Percentiles rank a stretch among this genome's conserved stretches.
phyloP scores from a whole-genome alignment of 35 echinoderm and acorn worm genomes.

The Patiria miniata region DNA sequence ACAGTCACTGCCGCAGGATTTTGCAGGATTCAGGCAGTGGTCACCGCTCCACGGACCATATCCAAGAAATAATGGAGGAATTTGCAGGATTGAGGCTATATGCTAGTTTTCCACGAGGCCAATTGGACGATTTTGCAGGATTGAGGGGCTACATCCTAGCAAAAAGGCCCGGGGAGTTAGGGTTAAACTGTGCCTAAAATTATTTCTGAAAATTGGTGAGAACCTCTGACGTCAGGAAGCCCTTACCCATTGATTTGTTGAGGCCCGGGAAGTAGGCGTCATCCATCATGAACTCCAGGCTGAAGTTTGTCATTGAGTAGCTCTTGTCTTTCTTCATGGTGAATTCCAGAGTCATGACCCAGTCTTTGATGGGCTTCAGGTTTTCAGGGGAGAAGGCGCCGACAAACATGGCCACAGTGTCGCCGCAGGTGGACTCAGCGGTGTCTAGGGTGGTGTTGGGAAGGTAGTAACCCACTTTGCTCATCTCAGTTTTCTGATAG shows the following conservation, averaged over 20 bases:
- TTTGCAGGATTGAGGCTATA: too few species aligned
- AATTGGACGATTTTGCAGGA: too few species aligned
- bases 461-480: neutral
- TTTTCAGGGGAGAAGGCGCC: neutral
- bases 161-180: neutral
- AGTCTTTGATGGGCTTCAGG: neutral
- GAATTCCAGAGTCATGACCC: conserved; percentile 30
- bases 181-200: neutral
- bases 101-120: too few species aligned
- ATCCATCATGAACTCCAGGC: neutral
- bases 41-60: too few species aligned
- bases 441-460: neutral
- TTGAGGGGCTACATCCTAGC: too few species aligned
- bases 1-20: too few species aligned
- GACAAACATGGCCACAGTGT: conserved; percentile 1
- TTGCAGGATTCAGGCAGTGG: too few species aligned
- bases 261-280: neutral
- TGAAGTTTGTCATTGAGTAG: conserved; percentile 11
- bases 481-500: neutral
- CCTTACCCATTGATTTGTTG: neutral
- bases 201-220: too few species aligned
- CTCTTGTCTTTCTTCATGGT: neutral
- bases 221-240: too few species aligned
- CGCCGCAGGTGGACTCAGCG: neutral
- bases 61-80: too few species aligned